Conservation (phyloP, 2,113 vertebrate species). For the Platichthys flesus region DNA sequence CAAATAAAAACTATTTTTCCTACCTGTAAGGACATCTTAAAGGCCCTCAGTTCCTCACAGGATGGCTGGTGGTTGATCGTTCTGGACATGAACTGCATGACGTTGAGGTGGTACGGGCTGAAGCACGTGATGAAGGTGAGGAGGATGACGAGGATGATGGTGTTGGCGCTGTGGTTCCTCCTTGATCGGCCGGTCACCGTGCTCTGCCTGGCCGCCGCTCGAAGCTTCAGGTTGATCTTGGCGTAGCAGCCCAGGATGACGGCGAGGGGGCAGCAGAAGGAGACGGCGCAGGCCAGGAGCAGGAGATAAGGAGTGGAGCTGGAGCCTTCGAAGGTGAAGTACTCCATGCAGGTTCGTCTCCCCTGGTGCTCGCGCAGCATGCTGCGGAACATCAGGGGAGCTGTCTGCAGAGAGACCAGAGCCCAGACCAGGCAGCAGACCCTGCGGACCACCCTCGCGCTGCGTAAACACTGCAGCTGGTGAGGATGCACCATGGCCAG, state of each 20-base stretch:
- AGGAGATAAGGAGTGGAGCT: constrained; percentile 78
- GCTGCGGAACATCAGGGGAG: constrained; percentile 79
- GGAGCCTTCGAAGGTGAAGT: constrained; percentile 79
- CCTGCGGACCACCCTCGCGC: constrained; percentile 67
- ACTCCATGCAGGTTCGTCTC: constrained; percentile 87
- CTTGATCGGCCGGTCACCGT: constrained; percentile 66
- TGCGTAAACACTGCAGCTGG: constrained; percentile 71
- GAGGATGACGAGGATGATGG: constrained; percentile 84
- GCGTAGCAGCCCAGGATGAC: constrained; percentile 85
- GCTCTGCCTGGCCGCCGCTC: constrained; percentile 77
- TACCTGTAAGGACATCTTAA: constrained; percentile 86
- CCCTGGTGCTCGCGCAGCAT: constrained; percentile 67
- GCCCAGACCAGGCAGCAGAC: constrained; percentile 84
- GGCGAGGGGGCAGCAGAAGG: constrained; percentile 83
- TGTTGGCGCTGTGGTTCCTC: constrained; percentile 81
- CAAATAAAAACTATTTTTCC: background rate
- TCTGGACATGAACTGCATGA: constrained; percentile 85
- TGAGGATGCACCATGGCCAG: constrained; percentile 85
- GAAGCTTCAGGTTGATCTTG: constrained; percentile 84
- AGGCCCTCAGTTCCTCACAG: constrained; percentile 80
- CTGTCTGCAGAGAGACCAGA: constrained; percentile 79
- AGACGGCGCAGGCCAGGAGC: constrained; percentile 78
- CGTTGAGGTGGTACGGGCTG: constrained; percentile 86
- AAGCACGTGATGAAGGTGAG: constrained; percentile 84
- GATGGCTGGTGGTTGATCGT: constrained; percentile 71